Evolutionary conservation across 2,113 vertebrate genomes (phyloP), one percentile per base, ranked within the genome.

Genomic region (Brachyistius frenatus): DNA sequence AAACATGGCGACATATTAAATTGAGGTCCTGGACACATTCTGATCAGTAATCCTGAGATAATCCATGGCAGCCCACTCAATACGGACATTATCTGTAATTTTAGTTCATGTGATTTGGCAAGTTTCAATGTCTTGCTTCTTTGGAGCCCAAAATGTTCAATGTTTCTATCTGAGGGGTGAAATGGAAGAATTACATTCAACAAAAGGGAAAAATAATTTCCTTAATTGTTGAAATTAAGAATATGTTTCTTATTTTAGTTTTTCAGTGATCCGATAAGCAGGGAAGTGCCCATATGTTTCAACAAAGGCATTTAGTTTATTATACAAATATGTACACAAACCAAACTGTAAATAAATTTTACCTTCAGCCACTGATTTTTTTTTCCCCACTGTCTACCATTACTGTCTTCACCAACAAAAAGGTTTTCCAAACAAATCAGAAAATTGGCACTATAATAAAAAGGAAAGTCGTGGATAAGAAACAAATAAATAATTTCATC

Each of bases 1-100:
- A 85, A 85, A 87, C 66, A 79, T 3, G 63, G 11, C 60, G 55
- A 63, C 46, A 54, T 74, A 79, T 53, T 36, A 37, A 85, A 81
- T 33, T 3, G 8, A 49, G 16, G 44, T 63, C 54, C 15, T 73
- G 23, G 37, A 61, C 37, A 65, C 36, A 66, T 66, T 69, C 35
- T n/a, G 60, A 56, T 64, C 32, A 31, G 11, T 69, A 56, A 63
- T 70, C 37, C 32, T 30, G 13, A 85, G 57, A 41, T 35, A 66
- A 23, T 47, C 52, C 5, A 14, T 60, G 39, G 76, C 80, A 44
- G 67, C 74, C 39, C 44, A 23, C 16, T 63, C 14, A 63, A n/a
- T 36, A 64, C 55, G 32, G 13, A 54, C 23, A 66, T 75, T 72
- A 78, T 62, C 81, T 37, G 54, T 66, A 49, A 55, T 52, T 61